Conservation (phyloP, 2,113 vertebrate genomes). For the Calidris pugnax region DNA sequence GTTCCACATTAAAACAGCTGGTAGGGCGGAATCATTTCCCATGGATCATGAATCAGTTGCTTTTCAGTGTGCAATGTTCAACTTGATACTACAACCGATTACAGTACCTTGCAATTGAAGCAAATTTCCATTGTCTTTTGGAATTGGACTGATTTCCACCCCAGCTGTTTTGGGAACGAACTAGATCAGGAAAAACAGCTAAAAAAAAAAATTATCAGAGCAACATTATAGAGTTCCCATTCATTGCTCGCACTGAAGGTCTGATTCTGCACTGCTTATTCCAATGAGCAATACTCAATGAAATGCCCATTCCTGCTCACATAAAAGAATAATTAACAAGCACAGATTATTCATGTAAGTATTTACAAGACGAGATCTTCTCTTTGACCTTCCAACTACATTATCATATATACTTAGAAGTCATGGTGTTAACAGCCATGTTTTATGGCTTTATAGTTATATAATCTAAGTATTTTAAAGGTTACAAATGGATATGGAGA, state of each 20-base stretch:
- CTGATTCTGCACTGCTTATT: not conserved
- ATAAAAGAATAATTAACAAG: not conserved
- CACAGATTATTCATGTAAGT: not conserved
- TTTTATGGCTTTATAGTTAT: not conserved
- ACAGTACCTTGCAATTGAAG: not conserved
- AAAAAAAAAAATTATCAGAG: not conserved
- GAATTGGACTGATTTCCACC: conserved; percentile 41
- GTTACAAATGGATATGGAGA: not conserved
- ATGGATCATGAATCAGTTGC: conserved; percentile 53
- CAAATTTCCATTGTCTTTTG: conserved; percentile 37
- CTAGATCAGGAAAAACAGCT: conserved; percentile 44
- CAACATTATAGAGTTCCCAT: conserved; percentile 15
- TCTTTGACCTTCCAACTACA: conserved; percentile 21
- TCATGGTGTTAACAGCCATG: not conserved
- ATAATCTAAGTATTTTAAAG: not conserved
- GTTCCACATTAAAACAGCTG: conserved; percentile 51
- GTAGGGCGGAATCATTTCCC: conserved; percentile 46
- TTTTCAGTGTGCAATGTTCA: conserved; percentile 14
- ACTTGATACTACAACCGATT: conserved; percentile 14
- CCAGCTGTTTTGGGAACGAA: conserved; percentile 44
- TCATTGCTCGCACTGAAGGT: not conserved
- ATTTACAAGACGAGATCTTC: not conserved
- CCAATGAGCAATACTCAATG: not conserved
- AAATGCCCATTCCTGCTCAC: not conserved
- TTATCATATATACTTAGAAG: not conserved